Conservation (phyloP, 2,888 invertebrate genomes). For the Hipparchia semele region DNA sequence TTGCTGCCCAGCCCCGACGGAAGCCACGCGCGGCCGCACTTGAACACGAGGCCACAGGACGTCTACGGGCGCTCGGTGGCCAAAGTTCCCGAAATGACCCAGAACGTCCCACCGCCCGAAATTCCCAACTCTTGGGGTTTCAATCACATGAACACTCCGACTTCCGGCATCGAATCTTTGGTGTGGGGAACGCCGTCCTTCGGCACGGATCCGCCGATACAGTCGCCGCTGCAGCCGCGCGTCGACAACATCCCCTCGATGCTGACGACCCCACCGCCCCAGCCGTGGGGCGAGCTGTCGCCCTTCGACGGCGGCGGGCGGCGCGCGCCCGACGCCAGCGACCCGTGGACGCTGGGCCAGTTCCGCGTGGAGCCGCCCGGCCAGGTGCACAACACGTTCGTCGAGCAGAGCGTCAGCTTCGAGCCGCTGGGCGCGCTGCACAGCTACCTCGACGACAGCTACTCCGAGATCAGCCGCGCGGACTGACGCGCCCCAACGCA, state of each 20-base stretch:
- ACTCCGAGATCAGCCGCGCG: conserved; percentile 68
- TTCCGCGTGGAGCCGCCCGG: conserved; percentile 72
- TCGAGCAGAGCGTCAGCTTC: conserved; percentile 69
- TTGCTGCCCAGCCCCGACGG: conserved; percentile 71
- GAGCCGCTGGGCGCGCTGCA: conserved; percentile 65
- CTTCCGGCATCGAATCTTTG: conserved; percentile 63
- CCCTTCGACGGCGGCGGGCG: conserved; percentile 42
- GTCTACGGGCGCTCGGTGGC: conserved; percentile 58
- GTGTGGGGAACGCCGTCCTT: conserved; percentile 64
- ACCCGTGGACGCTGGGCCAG: conserved; percentile 72
- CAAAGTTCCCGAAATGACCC: conserved; percentile 61
- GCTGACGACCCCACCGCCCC: conserved; percentile 32
- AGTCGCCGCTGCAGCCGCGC: conserved; percentile 42
- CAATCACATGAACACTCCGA: conserved; percentile 54
- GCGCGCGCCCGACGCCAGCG: conserved; percentile 56
- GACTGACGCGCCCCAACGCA: conserved; percentile 57
- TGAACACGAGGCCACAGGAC: conserved; percentile 57
- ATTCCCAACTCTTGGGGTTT: conserved; percentile 66
- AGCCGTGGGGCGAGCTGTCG: too few relatives aligned
- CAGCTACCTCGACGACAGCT: conserved; percentile 68
- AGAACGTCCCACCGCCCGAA: conserved; percentile 57
- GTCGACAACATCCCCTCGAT: conserved; percentile 67
- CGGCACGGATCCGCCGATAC: conserved; percentile 48
- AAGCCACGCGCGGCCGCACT: conserved; percentile 52
- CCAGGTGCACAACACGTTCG: conserved; percentile 67